These are phyloP conservation scores for Heterochromis multidens DNA, from an alignment of 2,113 vertebrate species.

Conservation along the genomic window DNA sequence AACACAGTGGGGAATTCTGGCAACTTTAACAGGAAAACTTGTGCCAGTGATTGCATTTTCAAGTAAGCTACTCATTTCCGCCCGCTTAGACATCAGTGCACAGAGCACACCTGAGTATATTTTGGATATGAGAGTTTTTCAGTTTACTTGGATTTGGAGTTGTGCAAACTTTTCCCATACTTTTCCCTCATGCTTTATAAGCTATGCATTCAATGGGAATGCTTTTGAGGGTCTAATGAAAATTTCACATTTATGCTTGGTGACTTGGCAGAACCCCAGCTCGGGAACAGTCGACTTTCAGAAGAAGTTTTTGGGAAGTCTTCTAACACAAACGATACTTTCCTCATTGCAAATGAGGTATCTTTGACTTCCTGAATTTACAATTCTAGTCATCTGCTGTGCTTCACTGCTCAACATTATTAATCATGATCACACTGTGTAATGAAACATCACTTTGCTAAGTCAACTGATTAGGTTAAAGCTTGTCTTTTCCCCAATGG, in stretches of 20 bases:
- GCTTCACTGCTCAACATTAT: background rate
- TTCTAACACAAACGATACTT: background rate
- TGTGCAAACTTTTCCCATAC: background rate
- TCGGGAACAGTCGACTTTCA: background rate
- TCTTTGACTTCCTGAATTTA: background rate
- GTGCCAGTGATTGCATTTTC: background rate
- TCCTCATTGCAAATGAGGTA: background rate
- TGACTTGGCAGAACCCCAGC: background rate
- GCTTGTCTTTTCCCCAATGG: background rate
- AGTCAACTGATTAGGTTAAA: constrained; percentile 32
- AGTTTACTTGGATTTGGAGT: background rate
- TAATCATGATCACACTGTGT: constrained; percentile 2
- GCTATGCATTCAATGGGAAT: background rate
- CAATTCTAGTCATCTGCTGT: background rate
- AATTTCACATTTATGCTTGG: background rate
- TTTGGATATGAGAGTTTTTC: background rate
- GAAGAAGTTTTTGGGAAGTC: background rate
- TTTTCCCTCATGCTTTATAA: background rate
- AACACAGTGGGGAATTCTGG: background rate
- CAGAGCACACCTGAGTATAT: background rate
- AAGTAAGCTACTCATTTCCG: background rate
- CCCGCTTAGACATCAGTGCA: background rate
- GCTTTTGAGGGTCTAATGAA: background rate
- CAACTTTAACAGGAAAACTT: background rate
- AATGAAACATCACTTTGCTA: constrained; percentile 18